Evolutionary conservation across 2,888 invertebrate genomes (phyloP).

Genomic region (Drosophila kambysellisi): DNA sequence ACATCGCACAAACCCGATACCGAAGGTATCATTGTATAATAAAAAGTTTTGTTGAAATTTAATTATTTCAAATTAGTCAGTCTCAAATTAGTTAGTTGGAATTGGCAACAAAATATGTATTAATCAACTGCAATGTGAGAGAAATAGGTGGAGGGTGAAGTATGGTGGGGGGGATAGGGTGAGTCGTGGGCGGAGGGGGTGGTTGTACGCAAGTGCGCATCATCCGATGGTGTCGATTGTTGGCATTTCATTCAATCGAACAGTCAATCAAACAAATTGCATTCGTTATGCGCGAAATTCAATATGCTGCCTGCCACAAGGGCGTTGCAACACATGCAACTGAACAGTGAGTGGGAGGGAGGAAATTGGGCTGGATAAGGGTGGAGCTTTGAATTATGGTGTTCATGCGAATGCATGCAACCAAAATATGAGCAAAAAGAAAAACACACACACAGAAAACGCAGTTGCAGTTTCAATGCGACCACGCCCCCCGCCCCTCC

Average conservation of each 20-base stretch:
- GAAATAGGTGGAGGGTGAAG: background rate
- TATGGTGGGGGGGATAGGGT: slow-evolving; percentile 4
- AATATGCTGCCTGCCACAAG: slow-evolving; percentile 66
- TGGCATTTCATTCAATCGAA: slow-evolving; percentile 74
- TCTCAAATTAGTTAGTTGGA: background rate
- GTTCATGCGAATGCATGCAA: slow-evolving; percentile 47
- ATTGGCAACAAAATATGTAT: background rate
- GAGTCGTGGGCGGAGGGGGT: background rate
- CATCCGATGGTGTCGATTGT: slow-evolving; percentile 37
- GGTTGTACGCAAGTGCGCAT: slow-evolving; percentile 27
- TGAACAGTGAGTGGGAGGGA: background rate
- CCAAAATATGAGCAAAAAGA: slow-evolving; percentile 68
- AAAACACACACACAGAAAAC: slow-evolving; percentile 33
- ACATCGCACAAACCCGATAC: too few species aligned
- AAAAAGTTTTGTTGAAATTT: background rate
- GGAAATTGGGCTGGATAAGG: background rate
- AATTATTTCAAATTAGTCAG: background rate
- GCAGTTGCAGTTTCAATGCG: slow-evolving; percentile 37
- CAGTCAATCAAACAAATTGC: slow-evolving; percentile 79
- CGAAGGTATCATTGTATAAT: too few species aligned
- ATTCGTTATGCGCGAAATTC: slow-evolving; percentile 76
- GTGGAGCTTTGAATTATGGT: slow-evolving; percentile 17
- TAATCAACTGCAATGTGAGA: background rate
- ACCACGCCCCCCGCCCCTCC: background rate
- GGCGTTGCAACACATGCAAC: slow-evolving; percentile 22